Evolutionary conservation across 1,140 invertebrate species (phyloP), one percentile per base, ranked within the genome.

Genomic region (Drosophila insularis): DNA sequence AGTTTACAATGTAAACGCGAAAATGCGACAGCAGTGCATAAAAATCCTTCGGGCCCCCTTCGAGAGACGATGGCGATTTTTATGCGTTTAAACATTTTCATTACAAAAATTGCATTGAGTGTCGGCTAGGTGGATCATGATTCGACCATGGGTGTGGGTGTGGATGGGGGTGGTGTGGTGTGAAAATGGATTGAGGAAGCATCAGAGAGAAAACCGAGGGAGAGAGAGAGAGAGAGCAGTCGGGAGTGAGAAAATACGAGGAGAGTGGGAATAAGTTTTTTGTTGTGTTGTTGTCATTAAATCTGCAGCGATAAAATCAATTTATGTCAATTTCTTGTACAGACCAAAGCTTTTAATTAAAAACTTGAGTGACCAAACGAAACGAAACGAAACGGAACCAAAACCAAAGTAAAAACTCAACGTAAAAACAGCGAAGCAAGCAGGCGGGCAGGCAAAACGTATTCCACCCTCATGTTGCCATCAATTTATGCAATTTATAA

Each of bases 401-500:
- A 46, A 19, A 50, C 43, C 17, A 21, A 21, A 50, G 4, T 10
- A 10, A 50, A 21, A 50, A 19, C 17, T 27, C 43, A 19, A 50
- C 8, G 43, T 19, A 21, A 50, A 43, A 21, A 21, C 17, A 43
- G 71, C 67, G 50, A 73, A 46, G 65, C 43, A 58, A 54, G 63
- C 63, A 60, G 68, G 68, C 81, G 69, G 68, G 67, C 37, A 17
- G 14, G 43, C 14, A 11, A 50, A 39, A 8, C 31, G n/a, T 27
- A 8, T 43, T 54, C 63, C 71, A 78, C 67, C 64, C 84, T 89
- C 73, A 68, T 77, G 74, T 84, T 80, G 43, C 79, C 80, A 84
- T 84, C 80, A 87, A 87, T 87, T 87, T 87, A 87, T 87, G 80
- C 82, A 87, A 87, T 87, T 87, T 87, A 87, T 87, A 87, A 89